phyloP scores from a whole-genome alignment of 1,140 invertebrate genomes.

The Nautilus pompilius region DNA sequence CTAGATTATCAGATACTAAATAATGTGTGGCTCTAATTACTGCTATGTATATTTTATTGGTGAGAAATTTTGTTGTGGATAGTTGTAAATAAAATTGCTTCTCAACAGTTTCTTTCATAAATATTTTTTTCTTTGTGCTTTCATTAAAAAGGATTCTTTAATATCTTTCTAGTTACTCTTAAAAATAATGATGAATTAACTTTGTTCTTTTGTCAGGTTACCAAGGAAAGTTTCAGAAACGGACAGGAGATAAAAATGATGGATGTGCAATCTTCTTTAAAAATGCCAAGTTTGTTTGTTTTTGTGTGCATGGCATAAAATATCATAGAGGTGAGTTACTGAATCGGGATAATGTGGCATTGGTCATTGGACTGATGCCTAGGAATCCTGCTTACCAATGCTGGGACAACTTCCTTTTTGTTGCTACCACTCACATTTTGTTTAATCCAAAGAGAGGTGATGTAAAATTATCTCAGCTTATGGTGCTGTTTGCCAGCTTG shows the following conservation, averaged over 20 bases:
- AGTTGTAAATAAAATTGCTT: no score
- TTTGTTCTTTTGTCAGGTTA: constrained; percentile 57
- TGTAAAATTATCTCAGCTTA: constrained; percentile 78
- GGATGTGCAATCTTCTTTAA: constrained; percentile 84
- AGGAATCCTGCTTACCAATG: background rate
- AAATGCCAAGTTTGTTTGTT: constrained; percentile 60
- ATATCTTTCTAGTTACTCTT: background rate
- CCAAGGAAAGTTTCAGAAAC: constrained; percentile 69
- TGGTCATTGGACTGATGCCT: constrained; percentile 70
- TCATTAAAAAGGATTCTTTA: no score
- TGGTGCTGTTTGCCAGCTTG: constrained; percentile 77
- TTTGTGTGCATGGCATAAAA: constrained; percentile 64
- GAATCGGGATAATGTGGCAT: constrained; percentile 82
- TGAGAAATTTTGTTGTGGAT: no score
- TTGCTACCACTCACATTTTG: constrained; percentile 92
- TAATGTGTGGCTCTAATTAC: no score
- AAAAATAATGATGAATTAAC: background rate
- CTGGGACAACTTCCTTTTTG: constrained; percentile 58
- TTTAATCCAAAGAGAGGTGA: constrained; percentile 87
- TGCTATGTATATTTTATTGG: no score
- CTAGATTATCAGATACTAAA: no score
- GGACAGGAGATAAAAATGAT: constrained; percentile 69
- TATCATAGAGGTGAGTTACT: constrained; percentile 63
- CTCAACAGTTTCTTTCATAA: no score
- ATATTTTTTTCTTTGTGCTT: no score